Evolutionary conservation across 2,888 invertebrate species (phyloP), one percentile per base, ranked within the genome.

Genomic region (Pachycephus smyrnensis): DNA sequence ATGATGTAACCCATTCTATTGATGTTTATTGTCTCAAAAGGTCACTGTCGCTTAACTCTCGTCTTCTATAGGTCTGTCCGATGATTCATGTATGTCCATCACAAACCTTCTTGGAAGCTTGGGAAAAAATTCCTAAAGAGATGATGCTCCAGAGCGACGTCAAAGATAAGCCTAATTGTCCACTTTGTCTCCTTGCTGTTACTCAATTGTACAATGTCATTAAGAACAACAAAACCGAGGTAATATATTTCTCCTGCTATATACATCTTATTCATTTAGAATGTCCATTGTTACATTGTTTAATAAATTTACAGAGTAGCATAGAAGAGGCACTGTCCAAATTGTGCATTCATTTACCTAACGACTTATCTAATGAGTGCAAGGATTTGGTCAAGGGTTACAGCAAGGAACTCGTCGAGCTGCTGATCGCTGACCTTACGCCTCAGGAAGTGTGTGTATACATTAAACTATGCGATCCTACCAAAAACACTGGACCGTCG

Each of bases 131-230:
- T 80, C 87, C 89, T 71, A 90, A 91, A 74, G 93, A 93, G 76
- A 92, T 94, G 79, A 92, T 93, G 83, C 90, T 93, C 80, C 86
- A 88, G 81, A 90, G 91, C 77, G 92, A 93, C 86, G 88, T 92
- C 0, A 91, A 92, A 33, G 94, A 94, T 76, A 95, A 95, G 84
- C 93, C 94, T 31, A 95, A 94, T 86, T 97, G 98, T 88, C 96
- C 97, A 1, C 92, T 98, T 12, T 98, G 98, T 88, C 93, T 98
- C 80, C 95, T 97, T 89, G 96, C 96, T 4, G 94, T 98, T 0
- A 93, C 95, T 79, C 94, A 96, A 90, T 92, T 97, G n/a, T 95
- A 96, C 88, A 92, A 94, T 68, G 93, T 94, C 91, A 93, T 97
- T 15, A 94, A 95, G 87, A 93, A 95, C 82, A 94, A 97, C 85